Conservation (phyloP, 1,140 invertebrate genomes). For the Mylabris phalerata region DNA sequence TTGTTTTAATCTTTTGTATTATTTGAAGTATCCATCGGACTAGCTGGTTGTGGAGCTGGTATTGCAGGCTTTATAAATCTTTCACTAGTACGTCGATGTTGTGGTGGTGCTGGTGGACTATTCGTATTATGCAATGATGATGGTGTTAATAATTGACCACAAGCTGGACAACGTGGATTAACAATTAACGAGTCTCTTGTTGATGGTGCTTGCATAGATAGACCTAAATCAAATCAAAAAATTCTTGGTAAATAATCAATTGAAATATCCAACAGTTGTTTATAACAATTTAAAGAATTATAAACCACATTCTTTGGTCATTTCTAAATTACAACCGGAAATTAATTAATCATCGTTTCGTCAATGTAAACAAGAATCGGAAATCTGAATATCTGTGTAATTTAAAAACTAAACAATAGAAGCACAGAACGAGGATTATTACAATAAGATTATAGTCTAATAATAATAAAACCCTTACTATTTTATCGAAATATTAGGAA, state of each 20-base stretch:
- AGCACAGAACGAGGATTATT: too few relatives aligned
- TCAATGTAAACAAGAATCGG: background rate
- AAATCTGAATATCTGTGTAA: too few relatives aligned
- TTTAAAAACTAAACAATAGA: too few relatives aligned
- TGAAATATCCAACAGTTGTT: too few relatives aligned
- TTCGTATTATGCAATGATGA: conserved; percentile 30
- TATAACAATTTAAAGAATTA: too few relatives aligned
- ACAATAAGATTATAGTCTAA: too few relatives aligned
- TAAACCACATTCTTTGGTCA: too few relatives aligned
- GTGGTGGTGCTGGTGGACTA: conserved; percentile 33
- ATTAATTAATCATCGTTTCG: background rate
- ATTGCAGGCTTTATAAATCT: conserved; percentile 72
- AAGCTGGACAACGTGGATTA: conserved; percentile 67
- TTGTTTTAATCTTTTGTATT: conserved; percentile 35
- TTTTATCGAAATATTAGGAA: too few relatives aligned
- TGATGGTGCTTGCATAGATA: conserved; percentile 41
- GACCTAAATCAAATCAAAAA: conserved; percentile 13
- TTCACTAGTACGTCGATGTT: conserved; percentile 62
- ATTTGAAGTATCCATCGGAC: conserved; percentile 58
- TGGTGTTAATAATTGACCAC: conserved; percentile 57
- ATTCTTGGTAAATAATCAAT: conserved; percentile 4
- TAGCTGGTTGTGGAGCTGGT: conserved; percentile 56
- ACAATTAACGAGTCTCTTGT: conserved; percentile 47
- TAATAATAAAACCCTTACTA: too few relatives aligned
- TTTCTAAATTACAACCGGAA: background rate